Conservation (phyloP, 1,140 invertebrate genomes). For the Apis dorsata region DNA sequence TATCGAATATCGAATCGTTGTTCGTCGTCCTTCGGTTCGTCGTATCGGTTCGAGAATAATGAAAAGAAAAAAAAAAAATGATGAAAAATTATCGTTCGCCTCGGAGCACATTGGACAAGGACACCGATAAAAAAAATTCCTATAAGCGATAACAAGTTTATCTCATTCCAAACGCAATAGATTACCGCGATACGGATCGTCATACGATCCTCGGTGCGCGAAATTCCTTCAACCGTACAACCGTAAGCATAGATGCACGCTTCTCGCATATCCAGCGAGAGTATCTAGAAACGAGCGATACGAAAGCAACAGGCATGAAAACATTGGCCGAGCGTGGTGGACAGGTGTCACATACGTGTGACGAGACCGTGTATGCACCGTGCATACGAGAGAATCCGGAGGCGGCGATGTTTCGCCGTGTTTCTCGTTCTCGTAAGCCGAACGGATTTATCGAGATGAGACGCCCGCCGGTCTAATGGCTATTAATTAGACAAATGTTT, state of each 20-base stretch:
- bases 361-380: too few relatives aligned
- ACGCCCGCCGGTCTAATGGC: slow-evolving; percentile 66
- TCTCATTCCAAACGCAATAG: not conserved
- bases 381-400: too few relatives aligned
- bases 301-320: not conserved
- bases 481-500: slow-evolving; percentile 74
- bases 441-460: slow-evolving; percentile 44
- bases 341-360: slow-evolving; percentile 38
- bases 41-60: too few relatives aligned
- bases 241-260: too few relatives aligned
- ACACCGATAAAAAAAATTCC: too few relatives aligned
- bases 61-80: not conserved
- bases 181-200: not conserved
- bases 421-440: not conserved
- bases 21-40: not conserved
- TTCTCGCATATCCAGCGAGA: too few relatives aligned
- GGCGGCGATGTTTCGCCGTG: slow-evolving; percentile 3
- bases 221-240: too few relatives aligned
- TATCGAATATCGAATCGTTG: too few relatives aligned
- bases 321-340: not conserved
- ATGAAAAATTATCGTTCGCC: not conserved
- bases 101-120: too few relatives aligned
- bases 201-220: too few relatives aligned
- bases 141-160: not conserved
- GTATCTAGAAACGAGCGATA: too few relatives aligned